Base-by-base conservation (phyloP, 2,888 invertebrate genomes). In the Monopis laevigella region DNA sequence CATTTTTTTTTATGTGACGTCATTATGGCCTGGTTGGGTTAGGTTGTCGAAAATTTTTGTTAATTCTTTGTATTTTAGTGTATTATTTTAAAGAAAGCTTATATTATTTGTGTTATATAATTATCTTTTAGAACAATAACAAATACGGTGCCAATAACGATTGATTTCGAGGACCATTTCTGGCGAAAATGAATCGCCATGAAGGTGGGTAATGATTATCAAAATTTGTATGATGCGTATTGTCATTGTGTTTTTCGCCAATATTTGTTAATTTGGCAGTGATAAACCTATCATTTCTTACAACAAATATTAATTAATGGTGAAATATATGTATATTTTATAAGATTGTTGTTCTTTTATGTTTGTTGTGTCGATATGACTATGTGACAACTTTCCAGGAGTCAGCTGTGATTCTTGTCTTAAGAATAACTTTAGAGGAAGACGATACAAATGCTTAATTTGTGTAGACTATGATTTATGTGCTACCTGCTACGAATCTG, bases 391-490 rank as follows among this genome's bases (percentile, higher is more conserved):
- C 54, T 59, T 84, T 84, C 55, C 72, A 96, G 98, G 98, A 85
- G 98, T 98, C 69, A 98, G 97, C 87, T 98, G 98, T 88, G 98
- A 98, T 89, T 94, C 96, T 67, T 98, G 98, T 87, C 87, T 96
- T 80, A 96, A 95, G 85, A 93, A 93, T 71, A 97, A 98, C 82
- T 98, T 98, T 78, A 88, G 93, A 78, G 98, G 98, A 62, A 90
- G 95, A 72, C 89, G 98, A 62, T 99, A 96, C 83, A 99, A 99
- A 86, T 99, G 98, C 85, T 88, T 99, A 72, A 90, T 97, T 62
- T 99, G 98, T 84, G 97, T 95, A 81, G 98, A 99, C 84, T 99
- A 97, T 84, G 98, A 99, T 84, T 86, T 99, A 61, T 99, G 98
- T 83, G 93, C 96, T 60, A 88, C 90, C 59, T 98, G 98, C 75